Percentiles rank a stretch among this genome's conserved stretches.
phyloP scores from a whole-genome alignment of 2,113 vertebrate genomes.

The Ammodramus savannarum region DNA sequence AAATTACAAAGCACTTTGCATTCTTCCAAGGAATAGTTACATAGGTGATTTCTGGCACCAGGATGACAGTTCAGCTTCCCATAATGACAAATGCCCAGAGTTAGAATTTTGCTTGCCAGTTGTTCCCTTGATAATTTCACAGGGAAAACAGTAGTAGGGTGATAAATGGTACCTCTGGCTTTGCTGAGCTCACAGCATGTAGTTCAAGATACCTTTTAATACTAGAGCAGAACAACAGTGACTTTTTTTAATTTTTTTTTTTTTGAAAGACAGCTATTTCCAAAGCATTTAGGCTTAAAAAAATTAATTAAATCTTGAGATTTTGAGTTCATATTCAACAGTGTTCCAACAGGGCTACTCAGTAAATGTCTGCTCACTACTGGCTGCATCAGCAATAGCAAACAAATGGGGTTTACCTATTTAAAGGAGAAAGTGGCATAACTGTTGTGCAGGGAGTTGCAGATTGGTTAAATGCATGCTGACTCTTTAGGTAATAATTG shows the following conservation, averaged over 20 bases:
- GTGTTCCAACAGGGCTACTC: neutral
- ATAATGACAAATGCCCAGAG: neutral
- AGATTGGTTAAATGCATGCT: neutral
- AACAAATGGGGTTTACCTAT: neutral
- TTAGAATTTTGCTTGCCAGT: neutral
- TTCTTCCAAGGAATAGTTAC: neutral
- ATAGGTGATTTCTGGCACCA: neutral
- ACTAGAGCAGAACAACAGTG: neutral
- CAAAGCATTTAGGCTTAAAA: neutral
- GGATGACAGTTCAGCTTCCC: neutral
- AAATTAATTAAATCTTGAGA: neutral
- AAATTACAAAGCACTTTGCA: neutral
- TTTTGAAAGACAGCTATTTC: neutral
- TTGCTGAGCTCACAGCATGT: rapidly evolving
- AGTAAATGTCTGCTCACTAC: neutral
- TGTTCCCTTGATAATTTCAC: neutral
- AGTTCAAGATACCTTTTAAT: neutral
- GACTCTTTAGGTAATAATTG: neutral
- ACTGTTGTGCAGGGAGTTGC: neutral
- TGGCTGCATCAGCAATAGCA: neutral
- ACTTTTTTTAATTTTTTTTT: neutral
- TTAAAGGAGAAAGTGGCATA: neutral
- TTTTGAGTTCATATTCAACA: neutral
- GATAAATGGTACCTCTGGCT: neutral
- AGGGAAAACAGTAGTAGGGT: neutral